Percentiles rank a stretch among this genome's conserved stretches.
These are phyloP conservation scores for Parascotia fuliginaria DNA, from an alignment of 2,888 invertebrate genomes.

Conservation along the genomic window DNA sequence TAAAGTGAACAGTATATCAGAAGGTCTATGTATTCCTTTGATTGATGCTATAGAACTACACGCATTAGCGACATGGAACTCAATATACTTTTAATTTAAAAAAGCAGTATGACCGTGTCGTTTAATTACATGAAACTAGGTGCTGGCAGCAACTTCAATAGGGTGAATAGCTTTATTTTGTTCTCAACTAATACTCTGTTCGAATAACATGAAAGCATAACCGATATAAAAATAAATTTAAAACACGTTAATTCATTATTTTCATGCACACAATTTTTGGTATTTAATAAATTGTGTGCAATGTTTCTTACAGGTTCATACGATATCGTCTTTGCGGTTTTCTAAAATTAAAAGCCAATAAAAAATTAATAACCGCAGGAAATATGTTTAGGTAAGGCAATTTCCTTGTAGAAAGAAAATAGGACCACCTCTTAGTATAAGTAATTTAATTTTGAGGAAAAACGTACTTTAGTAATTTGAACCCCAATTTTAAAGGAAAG, in stretches of 20 bases:
- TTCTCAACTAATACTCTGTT: no score
- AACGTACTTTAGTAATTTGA: conserved; percentile 11
- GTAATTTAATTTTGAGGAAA: conserved; percentile 7
- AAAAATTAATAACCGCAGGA: not conserved
- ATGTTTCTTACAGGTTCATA: not conserved
- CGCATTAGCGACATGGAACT: no score
- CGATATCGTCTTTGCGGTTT: not conserved
- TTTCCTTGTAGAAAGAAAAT: not conserved
- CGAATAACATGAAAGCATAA: no score
- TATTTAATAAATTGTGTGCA: no score
- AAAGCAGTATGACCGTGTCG: not conserved
- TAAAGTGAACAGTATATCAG: no score
- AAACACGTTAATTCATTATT: no score
- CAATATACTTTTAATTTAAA: no score
- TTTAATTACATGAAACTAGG: no score
- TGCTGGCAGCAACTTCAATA: no score
- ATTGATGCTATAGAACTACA: no score
- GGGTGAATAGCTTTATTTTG: no score
- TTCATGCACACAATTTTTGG: not conserved
- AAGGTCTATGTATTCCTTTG: not conserved
- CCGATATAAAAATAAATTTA: no score
- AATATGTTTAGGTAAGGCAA: not conserved
- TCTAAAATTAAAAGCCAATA: conserved; percentile 1
- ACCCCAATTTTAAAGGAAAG: conserved; percentile 20
- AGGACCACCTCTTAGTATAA: conserved; percentile 2